Evolutionary conservation across 2,113 vertebrate species (phyloP).

Genomic region (Rhinopomastus cyanomelas): DNA sequence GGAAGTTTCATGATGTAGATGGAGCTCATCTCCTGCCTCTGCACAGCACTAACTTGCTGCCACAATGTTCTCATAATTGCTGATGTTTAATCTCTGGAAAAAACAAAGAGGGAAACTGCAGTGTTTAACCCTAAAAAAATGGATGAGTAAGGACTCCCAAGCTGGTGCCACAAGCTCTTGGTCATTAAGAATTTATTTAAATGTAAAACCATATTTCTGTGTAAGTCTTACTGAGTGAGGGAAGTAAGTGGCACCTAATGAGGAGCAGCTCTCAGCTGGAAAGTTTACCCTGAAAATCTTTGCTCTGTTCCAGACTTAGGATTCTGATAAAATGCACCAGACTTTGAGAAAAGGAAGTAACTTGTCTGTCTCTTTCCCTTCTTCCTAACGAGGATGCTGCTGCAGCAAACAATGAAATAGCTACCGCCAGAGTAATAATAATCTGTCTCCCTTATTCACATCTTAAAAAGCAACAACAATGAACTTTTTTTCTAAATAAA

Average conservation of each 20-base stretch:
- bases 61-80: accelerated
- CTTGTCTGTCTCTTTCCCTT: neutral
- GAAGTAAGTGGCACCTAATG: neutral
- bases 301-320: neutral
- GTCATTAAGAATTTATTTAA: no score
- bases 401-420: neutral
- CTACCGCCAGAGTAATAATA: neutral
- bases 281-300: neutral
- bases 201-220: no score
- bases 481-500: neutral
- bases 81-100: neutral
- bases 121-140: neutral
- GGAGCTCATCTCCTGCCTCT: neutral
- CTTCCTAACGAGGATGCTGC: neutral
- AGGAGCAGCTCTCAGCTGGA: neutral
- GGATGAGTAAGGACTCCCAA: neutral
- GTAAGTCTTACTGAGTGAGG: neutral
- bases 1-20: neutral
- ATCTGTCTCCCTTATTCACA: neutral
- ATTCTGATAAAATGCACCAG: neutral
- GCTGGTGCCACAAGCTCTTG: neutral
- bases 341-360: neutral
- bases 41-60: neutral
- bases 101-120: neutral
- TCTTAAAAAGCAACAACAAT: neutral